Conservation (phyloP, 2,888 invertebrate species). For the Byasa hedistus region DNA sequence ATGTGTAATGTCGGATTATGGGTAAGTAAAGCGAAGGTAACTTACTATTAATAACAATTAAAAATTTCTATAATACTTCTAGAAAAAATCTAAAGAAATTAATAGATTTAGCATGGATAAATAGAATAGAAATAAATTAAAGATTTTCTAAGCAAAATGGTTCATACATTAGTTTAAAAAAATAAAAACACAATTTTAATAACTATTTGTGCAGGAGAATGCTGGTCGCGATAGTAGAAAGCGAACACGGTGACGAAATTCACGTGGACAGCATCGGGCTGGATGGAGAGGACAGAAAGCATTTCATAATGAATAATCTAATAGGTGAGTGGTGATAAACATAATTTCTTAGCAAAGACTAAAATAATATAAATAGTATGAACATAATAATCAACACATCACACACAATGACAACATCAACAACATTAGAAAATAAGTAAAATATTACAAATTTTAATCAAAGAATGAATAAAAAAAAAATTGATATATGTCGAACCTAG, state of each 20-base stretch:
- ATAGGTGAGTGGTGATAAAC: slow-evolving; percentile 47
- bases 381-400: too few relatives aligned
- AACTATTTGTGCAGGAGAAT: slow-evolving; percentile 73
- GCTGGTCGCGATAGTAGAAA: slow-evolving; percentile 80
- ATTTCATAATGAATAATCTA: slow-evolving; percentile 53
- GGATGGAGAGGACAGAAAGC: slow-evolving; percentile 79
- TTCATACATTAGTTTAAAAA: not conserved
- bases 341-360: not conserved
- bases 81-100: not conserved
- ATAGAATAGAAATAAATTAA: not conserved
- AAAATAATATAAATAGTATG: too few relatives aligned
- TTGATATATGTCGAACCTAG: too few relatives aligned
- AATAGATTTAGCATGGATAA: not conserved
- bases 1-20: slow-evolving; percentile 83
- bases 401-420: too few relatives aligned
- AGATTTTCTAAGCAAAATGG: too few relatives aligned
- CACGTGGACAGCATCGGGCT: slow-evolving; percentile 85
- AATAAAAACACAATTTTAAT: not conserved
- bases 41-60: not conserved
- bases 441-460: too few relatives aligned
- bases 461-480: too few relatives aligned
- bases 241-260: slow-evolving; percentile 51
- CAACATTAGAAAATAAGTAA: too few relatives aligned
- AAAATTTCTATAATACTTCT: not conserved
- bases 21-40: slow-evolving; percentile 74